phyloP scores from a whole-genome alignment of 2,113 vertebrate genomes.

The Ptyas mucosa region DNA sequence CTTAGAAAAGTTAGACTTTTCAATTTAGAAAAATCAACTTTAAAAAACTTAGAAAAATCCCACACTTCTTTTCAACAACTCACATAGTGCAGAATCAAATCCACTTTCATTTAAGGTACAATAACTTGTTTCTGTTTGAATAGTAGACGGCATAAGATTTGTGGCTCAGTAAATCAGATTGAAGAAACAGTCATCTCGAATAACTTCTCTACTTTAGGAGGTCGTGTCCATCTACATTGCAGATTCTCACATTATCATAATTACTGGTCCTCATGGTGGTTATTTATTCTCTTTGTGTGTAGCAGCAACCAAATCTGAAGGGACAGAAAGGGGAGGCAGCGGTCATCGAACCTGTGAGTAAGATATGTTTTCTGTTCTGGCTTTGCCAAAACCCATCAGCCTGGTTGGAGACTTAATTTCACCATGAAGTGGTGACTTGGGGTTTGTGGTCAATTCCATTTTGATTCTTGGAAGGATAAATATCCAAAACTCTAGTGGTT shows the following conservation, averaged over 20 bases:
- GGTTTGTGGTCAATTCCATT: not conserved
- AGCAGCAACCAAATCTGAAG: conserved; percentile 59
- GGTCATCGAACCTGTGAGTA: conserved; percentile 74
- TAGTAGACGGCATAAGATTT: not conserved
- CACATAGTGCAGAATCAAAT: not conserved
- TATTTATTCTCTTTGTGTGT: not conserved
- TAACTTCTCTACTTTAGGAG: not conserved
- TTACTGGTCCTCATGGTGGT: not conserved
- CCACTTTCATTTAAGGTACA: not conserved
- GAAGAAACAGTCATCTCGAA: not conserved
- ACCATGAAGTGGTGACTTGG: not conserved
- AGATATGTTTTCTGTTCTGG: not conserved
- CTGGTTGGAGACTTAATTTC: not conserved
- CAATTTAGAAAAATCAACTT: not conserved
- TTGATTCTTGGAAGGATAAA: not conserved
- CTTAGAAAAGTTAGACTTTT: too few species aligned
- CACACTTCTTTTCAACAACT: not conserved
- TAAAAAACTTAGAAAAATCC: not conserved
- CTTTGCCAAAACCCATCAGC: not conserved
- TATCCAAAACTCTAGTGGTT: not conserved
- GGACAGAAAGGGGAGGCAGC: conserved; percentile 81
- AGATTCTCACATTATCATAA: not conserved
- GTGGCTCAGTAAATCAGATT: not conserved
- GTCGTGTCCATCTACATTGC: not conserved
- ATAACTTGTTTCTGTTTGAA: not conserved